Percentiles rank a stretch among this genome's conserved stretches.
These are phyloP conservation scores for Cynopterus sphinx DNA, from an alignment of 2,797 vertebrate genomes.

Conservation along the genomic window DNA sequence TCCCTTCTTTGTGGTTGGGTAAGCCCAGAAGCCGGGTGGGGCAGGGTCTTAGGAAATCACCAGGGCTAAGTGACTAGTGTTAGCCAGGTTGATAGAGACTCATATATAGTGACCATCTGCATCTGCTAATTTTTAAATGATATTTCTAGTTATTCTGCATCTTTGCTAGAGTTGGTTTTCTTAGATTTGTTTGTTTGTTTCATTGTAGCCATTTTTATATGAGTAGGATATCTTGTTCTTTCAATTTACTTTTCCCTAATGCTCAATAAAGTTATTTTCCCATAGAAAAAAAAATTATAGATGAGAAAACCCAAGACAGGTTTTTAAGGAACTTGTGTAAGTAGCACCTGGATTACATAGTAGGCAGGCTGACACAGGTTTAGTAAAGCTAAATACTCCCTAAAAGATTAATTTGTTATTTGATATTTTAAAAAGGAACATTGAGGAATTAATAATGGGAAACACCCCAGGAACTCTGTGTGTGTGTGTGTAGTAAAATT, in stretches of 20 bases:
- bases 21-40: too few relatives aligned
- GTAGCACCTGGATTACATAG: neutral
- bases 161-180: neutral
- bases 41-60: too few relatives aligned
- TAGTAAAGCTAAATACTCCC: neutral
- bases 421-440: slow-evolving; percentile 5
- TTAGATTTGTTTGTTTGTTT: neutral
- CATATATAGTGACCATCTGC: too few relatives aligned
- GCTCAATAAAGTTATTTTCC: neutral
- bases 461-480: neutral
- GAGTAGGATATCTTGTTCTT: neutral
- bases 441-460: neutral
- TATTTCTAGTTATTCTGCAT: neutral
- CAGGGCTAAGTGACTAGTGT: too few relatives aligned
- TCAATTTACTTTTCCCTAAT: neutral
- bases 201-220: neutral
- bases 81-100: too few relatives aligned
- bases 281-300: neutral
- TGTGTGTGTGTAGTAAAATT: too few relatives aligned
- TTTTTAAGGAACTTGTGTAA: neutral
- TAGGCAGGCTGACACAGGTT: neutral
- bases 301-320: neutral
- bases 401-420: neutral
- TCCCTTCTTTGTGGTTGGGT: too few relatives aligned
- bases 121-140: neutral